Evolutionary conservation across 2,113 vertebrate genomes (phyloP).

Genomic region (Stegostoma tigrinum): DNA sequence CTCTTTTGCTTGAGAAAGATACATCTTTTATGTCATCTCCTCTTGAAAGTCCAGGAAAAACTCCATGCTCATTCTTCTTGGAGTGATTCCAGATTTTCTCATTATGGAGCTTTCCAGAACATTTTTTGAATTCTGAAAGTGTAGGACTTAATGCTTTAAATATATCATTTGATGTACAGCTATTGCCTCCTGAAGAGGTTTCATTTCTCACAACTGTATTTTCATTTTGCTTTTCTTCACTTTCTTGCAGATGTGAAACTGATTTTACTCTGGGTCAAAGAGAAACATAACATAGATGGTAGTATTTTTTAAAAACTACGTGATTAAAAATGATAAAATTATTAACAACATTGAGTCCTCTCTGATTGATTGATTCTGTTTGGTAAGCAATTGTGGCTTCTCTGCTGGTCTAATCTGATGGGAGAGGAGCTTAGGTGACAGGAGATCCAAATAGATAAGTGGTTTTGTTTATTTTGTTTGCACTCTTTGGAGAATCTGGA

Average conservation of each 20-base stretch:
- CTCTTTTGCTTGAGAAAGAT: constrained; percentile 51
- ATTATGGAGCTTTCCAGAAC: constrained; percentile 59
- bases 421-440: background rate
- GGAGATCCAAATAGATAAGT: background rate
- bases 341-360: no score
- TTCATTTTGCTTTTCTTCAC: constrained; percentile 48
- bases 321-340: background rate
- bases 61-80: constrained; percentile 39
- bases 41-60: constrained; percentile 39
- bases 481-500: background rate
- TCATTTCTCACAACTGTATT: constrained; percentile 40
- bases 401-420: background rate
- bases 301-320: background rate
- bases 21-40: constrained; percentile 46
- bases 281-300: background rate
- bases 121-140: constrained; percentile 55
- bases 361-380: background rate
- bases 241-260: constrained; percentile 55
- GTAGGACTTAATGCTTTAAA: constrained; percentile 48
- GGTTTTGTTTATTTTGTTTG: background rate
- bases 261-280: constrained; percentile 58
- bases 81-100: constrained; percentile 56
- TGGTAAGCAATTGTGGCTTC: background rate
- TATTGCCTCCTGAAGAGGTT: constrained; percentile 41
- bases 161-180: constrained; percentile 44